A percentile compares a stretch with the other conserved stretches of the same genome.
phyloP scores from a whole-genome alignment of 2,797 vertebrate genomes.

The Ptychadena robeensis region DNA sequence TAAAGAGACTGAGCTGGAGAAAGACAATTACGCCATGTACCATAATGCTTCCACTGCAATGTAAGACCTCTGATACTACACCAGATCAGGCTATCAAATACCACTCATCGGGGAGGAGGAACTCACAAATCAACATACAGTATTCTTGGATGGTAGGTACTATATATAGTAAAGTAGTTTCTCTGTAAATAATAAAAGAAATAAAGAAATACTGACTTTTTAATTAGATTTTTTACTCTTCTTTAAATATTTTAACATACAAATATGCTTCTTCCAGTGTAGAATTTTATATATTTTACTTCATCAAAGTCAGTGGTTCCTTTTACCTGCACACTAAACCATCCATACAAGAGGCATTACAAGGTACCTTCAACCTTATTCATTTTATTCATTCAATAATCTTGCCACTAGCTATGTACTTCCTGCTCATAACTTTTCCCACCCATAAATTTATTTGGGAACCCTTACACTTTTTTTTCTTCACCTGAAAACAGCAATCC shows the following conservation, averaged over 20 bases:
- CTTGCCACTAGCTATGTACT: too few relatives aligned
- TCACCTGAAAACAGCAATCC: too few relatives aligned
- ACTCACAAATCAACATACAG: slow-evolving; percentile 65
- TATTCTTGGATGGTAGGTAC: not conserved
- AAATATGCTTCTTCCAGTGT: not conserved
- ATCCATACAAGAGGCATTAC: too few relatives aligned
- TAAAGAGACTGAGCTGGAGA: slow-evolving; percentile 78
- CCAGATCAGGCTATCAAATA: slow-evolving; percentile 76
- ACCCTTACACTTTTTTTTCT: too few relatives aligned
- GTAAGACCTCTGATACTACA: slow-evolving; percentile 79
- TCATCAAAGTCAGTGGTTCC: too few relatives aligned
- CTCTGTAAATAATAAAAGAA: not conserved
- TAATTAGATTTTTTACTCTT: not conserved
- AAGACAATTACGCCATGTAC: slow-evolving; percentile 73
- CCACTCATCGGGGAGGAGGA: slow-evolving; percentile 67
- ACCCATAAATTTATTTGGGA: too few relatives aligned
- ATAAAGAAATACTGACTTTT: not conserved
- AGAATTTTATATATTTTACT: too few relatives aligned
- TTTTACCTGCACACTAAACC: too few relatives aligned
- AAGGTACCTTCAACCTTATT: too few relatives aligned
- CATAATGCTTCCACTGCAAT: slow-evolving; percentile 75
- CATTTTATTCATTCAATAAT: too few relatives aligned
- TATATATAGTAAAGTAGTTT: not conserved
- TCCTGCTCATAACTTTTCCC: too few relatives aligned
- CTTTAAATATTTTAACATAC: not conserved